Conservation (phyloP, 2,113 vertebrate genomes). For the Carassius gibelio region DNA sequence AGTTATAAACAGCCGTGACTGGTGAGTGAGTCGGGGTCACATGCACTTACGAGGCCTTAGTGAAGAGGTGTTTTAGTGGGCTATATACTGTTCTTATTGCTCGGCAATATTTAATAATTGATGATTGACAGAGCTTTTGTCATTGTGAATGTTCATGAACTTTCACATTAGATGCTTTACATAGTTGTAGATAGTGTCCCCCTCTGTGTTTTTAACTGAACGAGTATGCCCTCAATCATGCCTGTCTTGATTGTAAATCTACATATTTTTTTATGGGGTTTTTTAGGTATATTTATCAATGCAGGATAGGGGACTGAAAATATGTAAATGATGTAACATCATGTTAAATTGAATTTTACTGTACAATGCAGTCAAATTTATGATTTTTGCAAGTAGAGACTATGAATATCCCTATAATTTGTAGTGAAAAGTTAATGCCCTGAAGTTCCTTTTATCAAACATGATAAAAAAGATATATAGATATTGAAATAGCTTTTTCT, state of each 20-base stretch:
- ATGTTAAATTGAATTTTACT: too few species aligned
- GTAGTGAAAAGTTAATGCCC: background rate
- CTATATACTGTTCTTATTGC: background rate
- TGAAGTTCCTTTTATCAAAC: background rate
- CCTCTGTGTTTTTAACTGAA: background rate
- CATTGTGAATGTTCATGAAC: background rate
- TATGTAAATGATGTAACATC: too few species aligned
- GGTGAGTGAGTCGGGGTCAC: slow-evolving; percentile 7
- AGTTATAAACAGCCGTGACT: slow-evolving; percentile 20
- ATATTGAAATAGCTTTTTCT: too few species aligned
- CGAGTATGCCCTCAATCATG: background rate
- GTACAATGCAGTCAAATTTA: background rate
- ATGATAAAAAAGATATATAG: too few species aligned
- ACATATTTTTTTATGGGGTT: background rate
- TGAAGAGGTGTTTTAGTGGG: slow-evolving; percentile 11
- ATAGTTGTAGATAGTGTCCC: background rate
- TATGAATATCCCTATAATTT: background rate
- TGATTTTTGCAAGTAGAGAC: background rate
- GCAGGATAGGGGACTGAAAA: background rate
- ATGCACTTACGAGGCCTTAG: slow-evolving; percentile 8
- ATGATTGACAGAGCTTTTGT: background rate
- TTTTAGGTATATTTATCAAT: background rate
- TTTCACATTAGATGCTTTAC: background rate
- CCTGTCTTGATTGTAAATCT: background rate
- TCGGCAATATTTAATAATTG: background rate